Evolutionary conservation across 2,113 vertebrate genomes (phyloP).

Genomic region (Sprattus sprattus): DNA sequence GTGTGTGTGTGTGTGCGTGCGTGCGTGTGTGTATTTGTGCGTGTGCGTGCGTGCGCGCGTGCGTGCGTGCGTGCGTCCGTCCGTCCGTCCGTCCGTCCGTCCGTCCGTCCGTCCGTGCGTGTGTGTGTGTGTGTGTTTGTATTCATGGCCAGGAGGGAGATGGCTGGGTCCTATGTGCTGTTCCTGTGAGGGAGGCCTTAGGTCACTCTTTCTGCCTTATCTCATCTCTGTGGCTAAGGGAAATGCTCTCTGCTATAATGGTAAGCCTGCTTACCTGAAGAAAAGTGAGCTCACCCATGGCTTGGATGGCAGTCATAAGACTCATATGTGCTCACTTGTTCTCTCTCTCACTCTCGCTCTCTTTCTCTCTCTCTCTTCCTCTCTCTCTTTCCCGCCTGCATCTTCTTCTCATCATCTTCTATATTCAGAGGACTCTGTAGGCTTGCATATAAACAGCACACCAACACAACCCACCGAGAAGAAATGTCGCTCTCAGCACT

Average conservation of each 20-base stretch:
- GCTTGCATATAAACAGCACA: neutral
- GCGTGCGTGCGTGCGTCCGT: conserved; percentile 6
- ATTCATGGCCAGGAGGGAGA: neutral
- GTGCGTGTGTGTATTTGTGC: no score
- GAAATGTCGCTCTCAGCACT: neutral
- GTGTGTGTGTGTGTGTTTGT: neutral
- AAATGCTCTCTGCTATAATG: neutral
- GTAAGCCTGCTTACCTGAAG: neutral
- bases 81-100: neutral
- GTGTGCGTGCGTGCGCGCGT: neutral
- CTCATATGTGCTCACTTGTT: neutral
- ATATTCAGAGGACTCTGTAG: neutral
- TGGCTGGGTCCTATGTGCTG: no score
- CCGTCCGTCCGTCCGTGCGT: neutral
- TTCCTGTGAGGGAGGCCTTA: neutral
- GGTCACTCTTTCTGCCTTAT: neutral
- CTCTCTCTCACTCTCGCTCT: neutral
- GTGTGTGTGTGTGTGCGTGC: no score
- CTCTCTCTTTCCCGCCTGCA: neutral
- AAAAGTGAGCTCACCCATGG: neutral
- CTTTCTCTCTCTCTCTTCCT: neutral
- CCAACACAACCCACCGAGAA: neutral
- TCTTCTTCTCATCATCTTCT: neutral
- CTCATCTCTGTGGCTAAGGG: neutral
- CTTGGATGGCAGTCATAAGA: neutral